phyloP scores from a whole-genome alignment of 2,113 vertebrate genomes.

The Zapus hudsonius region DNA sequence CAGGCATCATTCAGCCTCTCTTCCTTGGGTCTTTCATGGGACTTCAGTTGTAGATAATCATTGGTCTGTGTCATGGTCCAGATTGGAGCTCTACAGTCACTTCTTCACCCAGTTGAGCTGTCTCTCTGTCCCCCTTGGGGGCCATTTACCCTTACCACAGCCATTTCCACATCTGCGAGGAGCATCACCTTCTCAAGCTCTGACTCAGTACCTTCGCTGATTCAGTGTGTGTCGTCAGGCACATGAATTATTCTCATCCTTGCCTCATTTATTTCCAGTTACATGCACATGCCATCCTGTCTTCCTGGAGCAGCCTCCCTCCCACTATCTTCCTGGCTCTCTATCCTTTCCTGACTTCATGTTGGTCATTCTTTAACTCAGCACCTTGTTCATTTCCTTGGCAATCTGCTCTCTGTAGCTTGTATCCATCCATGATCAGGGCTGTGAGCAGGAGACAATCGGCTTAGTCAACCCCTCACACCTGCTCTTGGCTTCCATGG shows the following conservation, averaged over 20 bases:
- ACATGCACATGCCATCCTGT: background rate
- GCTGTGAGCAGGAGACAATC: background rate
- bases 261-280: slow-evolving; percentile 50
- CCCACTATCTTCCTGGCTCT: no score
- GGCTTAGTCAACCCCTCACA: background rate
- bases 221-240: background rate
- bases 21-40: background rate
- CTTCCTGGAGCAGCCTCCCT: background rate
- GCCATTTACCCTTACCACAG: fast-evolving
- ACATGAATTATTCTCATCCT: slow-evolving; percentile 51
- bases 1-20: background rate
- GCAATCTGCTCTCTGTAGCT: background rate
- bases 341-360: background rate
- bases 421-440: background rate
- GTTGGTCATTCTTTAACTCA: fast-evolving
- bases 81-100: background rate
- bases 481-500: background rate
- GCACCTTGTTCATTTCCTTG: background rate
- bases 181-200: background rate
- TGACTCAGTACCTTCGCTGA: background rate
- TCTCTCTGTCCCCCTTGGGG: background rate
- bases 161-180: background rate
- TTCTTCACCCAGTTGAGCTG: background rate
- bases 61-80: background rate
- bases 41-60: background rate